Evolutionary conservation across 2,113 vertebrate species (phyloP).

Genomic region (Pedetes capensis): DNA sequence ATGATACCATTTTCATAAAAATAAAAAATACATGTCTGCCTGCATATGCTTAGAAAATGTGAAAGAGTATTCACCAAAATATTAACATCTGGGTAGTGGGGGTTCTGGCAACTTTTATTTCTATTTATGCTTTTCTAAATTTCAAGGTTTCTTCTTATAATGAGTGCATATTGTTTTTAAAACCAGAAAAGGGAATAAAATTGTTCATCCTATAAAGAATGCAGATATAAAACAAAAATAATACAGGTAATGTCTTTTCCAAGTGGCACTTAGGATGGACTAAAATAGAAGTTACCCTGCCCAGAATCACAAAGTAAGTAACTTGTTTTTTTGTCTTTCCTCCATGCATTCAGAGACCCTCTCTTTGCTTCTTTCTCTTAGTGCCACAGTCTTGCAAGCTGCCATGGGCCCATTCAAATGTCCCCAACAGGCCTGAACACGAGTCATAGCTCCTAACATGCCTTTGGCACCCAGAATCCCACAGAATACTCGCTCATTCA

Average conservation of each 20-base stretch:
- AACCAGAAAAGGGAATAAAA: not conserved
- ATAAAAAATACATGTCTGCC: not conserved
- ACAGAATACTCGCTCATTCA: not conserved
- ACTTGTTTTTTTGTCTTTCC: not conserved
- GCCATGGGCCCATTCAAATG: no score
- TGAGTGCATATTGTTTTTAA: not conserved
- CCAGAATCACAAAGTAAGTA: not conserved
- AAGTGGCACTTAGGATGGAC: no score
- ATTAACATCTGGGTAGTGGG: not conserved
- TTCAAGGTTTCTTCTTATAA: not conserved
- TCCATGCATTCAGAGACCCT: not conserved
- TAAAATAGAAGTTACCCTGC: no score
- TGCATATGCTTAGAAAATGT: not conserved
- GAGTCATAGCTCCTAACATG: no score
- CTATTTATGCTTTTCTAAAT: not conserved
- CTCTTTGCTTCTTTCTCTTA: not conserved
- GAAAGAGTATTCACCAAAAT: not conserved
- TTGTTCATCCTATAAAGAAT: not conserved
- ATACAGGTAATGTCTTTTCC: not conserved
- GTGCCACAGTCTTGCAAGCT: not conserved
- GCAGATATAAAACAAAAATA: not conserved
- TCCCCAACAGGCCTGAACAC: not conserved
- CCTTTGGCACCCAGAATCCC: not conserved
- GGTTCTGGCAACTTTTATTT: not conserved
- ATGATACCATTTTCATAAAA: not conserved